These are phyloP conservation scores for Amphipoea oculea DNA, from an alignment of 2,888 invertebrate genomes.

Conservation along the genomic window DNA sequence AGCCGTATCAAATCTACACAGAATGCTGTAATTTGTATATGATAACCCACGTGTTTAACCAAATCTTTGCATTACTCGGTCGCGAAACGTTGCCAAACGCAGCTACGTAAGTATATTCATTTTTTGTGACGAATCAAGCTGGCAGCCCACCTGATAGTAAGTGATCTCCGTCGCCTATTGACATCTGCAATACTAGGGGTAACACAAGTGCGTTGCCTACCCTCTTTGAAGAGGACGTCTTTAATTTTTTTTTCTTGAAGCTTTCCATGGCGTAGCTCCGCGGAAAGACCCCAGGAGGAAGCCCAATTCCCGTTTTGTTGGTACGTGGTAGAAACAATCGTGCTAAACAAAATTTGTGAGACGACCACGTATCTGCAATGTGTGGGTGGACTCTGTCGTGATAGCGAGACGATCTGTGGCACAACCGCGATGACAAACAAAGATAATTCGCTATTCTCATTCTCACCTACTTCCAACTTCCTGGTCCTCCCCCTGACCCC, in stretches of 20 bases:
- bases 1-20: background rate
- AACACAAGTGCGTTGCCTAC: too few relatives aligned
- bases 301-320: background rate
- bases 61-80: background rate
- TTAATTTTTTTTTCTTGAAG: background rate
- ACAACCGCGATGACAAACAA: slow-evolving; percentile 1
- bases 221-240: too few relatives aligned
- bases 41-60: background rate
- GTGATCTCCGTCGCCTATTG: too few relatives aligned
- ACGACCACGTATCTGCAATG: background rate
- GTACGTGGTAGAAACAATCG: background rate
- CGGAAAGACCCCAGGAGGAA: background rate
- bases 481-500: slow-evolving; percentile 55
- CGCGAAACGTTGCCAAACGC: too few relatives aligned
- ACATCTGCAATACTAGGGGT: background rate
- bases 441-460: slow-evolving; percentile 1
- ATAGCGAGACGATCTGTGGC: background rate
- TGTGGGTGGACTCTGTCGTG: background rate
- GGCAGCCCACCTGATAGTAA: too few relatives aligned
- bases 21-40: background rate
- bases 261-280: background rate
- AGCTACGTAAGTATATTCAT: too few relatives aligned
- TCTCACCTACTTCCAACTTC: slow-evolving; percentile 45
- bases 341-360: background rate
- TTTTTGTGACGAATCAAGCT: background rate